Evolutionary conservation across 2,113 vertebrate genomes (phyloP), one percentile per base, ranked within the genome.

Genomic region (Sinocyclocheilus grahami): DNA sequence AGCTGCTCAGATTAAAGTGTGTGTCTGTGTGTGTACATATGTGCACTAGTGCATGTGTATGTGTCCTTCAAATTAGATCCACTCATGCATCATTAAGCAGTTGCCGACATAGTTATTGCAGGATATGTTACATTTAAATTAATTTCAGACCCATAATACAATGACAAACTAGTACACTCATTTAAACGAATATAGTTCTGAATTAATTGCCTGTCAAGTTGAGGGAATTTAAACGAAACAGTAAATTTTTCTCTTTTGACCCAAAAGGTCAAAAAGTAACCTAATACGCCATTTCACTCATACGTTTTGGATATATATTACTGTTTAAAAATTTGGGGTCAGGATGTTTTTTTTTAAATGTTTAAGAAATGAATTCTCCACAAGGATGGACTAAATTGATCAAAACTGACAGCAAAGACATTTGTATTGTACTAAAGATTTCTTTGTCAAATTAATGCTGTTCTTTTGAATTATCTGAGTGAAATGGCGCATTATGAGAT

Each of bases 51-150:
- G 82, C 30, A 3, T 78, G 78, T 58, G 39, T 80, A 77, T 39
- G 55, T 55, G 75, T 82, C 72, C 46, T 24, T 87, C 65, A 84
- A 83, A 58, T 83, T 83, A 83, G 82, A 83, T 74, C 67, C 82
- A 83, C 82, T 83, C 67, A 39, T 83, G 67, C 82, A 74, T 83
- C 82, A 83, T 83, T 83, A 83, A 83, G 67, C 82, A 83, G 30
- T 83, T 83, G 67, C 30, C 30, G 48, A 13, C 82, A 74, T 58
- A 58, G 82, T 83, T 83, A 74, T 83, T 74, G 51, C 16, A 58
- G 67, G 82, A 83, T 83, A 83, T 72, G 67, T 83, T 83, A 83
- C 67, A 83, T 72, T 83, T 83, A 83, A 83, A 83, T 78, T 78
- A 85, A 80, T 79, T 53, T 58, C 42, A 16, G 18, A 86, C 76